phyloP scores from a whole-genome alignment of 2,888 invertebrate genomes.

The Yponomeuta sedellus region DNA sequence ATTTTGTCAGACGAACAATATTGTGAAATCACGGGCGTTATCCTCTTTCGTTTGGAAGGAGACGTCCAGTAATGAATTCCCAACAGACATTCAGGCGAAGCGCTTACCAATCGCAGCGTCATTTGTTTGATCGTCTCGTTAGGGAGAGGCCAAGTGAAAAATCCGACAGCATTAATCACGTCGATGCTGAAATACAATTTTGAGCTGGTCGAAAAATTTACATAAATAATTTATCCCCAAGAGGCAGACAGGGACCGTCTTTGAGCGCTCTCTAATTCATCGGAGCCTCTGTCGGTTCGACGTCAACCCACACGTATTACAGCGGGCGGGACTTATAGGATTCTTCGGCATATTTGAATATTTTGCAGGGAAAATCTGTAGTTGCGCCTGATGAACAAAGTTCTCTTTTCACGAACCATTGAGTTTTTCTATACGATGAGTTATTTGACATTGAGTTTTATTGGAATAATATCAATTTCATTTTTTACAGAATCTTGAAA shows the following conservation, averaged over 20 bases:
- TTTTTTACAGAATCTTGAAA: too few relatives aligned
- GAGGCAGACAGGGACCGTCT: slow-evolving; percentile 37
- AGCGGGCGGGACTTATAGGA: too few relatives aligned
- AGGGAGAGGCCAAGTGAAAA: slow-evolving; percentile 62
- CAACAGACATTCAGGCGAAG: slow-evolving; percentile 46
- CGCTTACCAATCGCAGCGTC: slow-evolving; percentile 57
- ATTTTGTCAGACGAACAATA: slow-evolving; percentile 41
- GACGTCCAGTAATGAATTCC: slow-evolving; percentile 55
- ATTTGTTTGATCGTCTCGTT: slow-evolving; percentile 65
- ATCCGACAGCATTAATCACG: slow-evolving; percentile 69
- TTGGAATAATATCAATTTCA: too few relatives aligned
- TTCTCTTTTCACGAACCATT: too few relatives aligned
- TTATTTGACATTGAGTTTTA: too few relatives aligned
- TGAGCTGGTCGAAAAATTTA: slow-evolving; percentile 66
- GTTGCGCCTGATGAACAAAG: too few relatives aligned
- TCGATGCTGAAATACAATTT: slow-evolving; percentile 68
- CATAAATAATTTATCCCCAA: slow-evolving; percentile 72
- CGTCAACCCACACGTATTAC: neutral
- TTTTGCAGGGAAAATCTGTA: too few relatives aligned
- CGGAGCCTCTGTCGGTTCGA: slow-evolving; percentile 5
- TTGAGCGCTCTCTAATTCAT: slow-evolving; percentile 44
- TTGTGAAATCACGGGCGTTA: slow-evolving; percentile 43
- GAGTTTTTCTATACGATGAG: too few relatives aligned
- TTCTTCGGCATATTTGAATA: too few relatives aligned
- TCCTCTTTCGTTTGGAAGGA: slow-evolving; percentile 36